Evolutionary conservation across 2,797 vertebrate species (phyloP).

Genomic region (Leptodactylus fallax): DNA sequence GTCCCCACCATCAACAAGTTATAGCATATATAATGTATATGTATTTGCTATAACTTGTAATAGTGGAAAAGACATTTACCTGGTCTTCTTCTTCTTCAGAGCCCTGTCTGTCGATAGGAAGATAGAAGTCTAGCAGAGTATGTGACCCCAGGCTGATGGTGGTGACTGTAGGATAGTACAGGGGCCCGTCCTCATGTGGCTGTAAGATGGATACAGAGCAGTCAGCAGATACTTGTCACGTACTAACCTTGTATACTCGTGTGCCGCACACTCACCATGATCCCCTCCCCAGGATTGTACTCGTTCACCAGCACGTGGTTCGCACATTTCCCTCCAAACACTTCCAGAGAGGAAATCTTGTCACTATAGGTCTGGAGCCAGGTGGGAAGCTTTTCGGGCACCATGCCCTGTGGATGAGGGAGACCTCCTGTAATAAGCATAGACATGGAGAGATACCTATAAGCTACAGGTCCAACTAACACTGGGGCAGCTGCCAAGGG

Average conservation of each 20-base stretch:
- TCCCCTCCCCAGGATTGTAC: slow-evolving; percentile 87
- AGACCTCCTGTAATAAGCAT: slow-evolving; percentile 77
- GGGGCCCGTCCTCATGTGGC: slow-evolving; percentile 88
- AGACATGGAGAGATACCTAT: neutral
- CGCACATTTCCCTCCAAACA: slow-evolving; percentile 83
- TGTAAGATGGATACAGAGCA: slow-evolving; percentile 58
- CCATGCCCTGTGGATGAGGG: slow-evolving; percentile 86
- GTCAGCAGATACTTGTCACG: neutral
- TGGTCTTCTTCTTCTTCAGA: slow-evolving; percentile 51
- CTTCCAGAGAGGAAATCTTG: slow-evolving; percentile 82
- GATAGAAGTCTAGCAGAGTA: slow-evolving; percentile 87
- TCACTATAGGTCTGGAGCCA: slow-evolving; percentile 84
- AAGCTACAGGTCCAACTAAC: neutral
- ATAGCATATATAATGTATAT: too few relatives aligned
- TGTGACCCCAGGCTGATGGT: slow-evolving; percentile 90
- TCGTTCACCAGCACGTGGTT: slow-evolving; percentile 94
- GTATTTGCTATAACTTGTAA: too few relatives aligned
- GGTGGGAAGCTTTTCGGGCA: slow-evolving; percentile 83
- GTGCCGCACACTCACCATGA: slow-evolving; percentile 79
- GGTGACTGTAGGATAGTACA: slow-evolving; percentile 90
- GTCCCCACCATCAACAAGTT: too few relatives aligned
- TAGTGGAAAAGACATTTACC: slow-evolving; percentile 16
- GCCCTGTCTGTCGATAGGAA: slow-evolving; percentile 70
- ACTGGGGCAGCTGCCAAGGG: neutral
- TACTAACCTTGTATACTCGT: neutral